A percentile compares a stretch with the other conserved stretches of the same genome.
Evolutionary conservation across 2,888 invertebrate genomes (phyloP).

Genomic region (Epistrophe grossulariae): DNA sequence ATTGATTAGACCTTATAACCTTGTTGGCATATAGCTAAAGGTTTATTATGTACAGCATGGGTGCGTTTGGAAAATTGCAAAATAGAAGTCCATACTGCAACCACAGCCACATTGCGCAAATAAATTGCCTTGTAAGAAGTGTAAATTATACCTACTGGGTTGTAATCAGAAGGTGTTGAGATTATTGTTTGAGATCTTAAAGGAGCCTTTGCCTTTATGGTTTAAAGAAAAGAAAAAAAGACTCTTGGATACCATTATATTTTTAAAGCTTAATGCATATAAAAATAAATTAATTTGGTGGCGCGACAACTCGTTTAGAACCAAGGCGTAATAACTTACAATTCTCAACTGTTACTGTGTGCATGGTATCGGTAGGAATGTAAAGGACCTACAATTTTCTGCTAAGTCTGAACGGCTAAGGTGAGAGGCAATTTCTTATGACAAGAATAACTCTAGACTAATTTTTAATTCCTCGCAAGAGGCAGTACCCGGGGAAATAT

Average conservation of each 20-base stretch:
- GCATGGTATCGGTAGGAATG: too few relatives aligned
- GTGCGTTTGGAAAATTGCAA: conserved; percentile 40
- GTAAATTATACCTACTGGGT: conserved; percentile 36
- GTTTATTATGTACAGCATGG: conserved; percentile 52
- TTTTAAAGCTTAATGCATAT: neutral
- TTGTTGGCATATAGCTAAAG: conserved; percentile 42
- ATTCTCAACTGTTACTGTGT: too few relatives aligned
- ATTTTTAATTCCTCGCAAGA: too few relatives aligned
- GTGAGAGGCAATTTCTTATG: too few relatives aligned
- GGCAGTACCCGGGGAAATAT: too few relatives aligned
- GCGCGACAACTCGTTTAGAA: too few relatives aligned
- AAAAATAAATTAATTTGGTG: too few relatives aligned
- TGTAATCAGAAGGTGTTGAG: conserved; percentile 48
- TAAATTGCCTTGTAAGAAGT: conserved; percentile 48
- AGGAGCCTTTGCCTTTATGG: neutral
- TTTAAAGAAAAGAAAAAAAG: neutral
- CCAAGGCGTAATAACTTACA: too few relatives aligned
- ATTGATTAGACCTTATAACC: conserved; percentile 73
- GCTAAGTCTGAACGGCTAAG: too few relatives aligned
- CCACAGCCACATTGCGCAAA: conserved; percentile 16
- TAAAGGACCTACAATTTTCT: too few relatives aligned
- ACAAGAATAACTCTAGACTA: too few relatives aligned
- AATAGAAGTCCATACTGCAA: conserved; percentile 11
- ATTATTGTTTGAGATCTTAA: neutral
- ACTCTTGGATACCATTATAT: neutral